Evolutionary conservation across 1,140 invertebrate genomes (phyloP).

Genomic region (Aphelinus certus): DNA sequence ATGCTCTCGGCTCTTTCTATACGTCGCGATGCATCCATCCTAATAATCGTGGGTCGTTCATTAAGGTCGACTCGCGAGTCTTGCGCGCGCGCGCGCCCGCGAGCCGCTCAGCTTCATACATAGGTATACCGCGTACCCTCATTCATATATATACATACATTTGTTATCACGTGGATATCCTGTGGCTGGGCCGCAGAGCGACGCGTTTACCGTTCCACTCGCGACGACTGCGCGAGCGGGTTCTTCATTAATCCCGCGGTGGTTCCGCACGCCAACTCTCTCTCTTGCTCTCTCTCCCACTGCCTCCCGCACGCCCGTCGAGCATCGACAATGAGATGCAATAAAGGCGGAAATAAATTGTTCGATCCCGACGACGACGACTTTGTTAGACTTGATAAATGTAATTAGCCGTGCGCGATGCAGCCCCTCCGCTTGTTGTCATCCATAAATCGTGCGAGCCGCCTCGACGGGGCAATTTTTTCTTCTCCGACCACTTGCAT

Average conservation of each 20-base stretch:
- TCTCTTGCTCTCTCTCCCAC: no score
- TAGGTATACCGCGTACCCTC: no score
- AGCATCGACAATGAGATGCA: conserved; percentile 11
- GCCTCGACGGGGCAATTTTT: not conserved
- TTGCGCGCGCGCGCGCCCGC: not conserved
- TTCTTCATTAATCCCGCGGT: conserved; percentile 10
- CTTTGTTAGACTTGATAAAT: conserved; percentile 25
- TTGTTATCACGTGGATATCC: no score
- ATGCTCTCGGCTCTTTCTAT: not conserved
- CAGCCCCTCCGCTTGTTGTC: not conserved
- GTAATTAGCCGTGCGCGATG: conserved; percentile 12
- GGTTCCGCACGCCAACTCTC: not conserved
- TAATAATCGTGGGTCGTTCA: conserved; percentile 1
- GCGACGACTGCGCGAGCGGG: not conserved
- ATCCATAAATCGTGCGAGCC: not conserved
- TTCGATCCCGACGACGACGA: not conserved
- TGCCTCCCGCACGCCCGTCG: no score
- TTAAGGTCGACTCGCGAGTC: not conserved
- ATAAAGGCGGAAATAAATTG: conserved; percentile 14
- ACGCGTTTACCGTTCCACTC: conserved; percentile 29
- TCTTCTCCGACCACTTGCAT: no score
- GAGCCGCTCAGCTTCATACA: no score
- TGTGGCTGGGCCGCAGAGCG: not conserved
- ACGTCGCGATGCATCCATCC: not conserved
- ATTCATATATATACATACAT: no score